Conservation (phyloP, 2,797 vertebrate species). For the Coccyzus lansbergi region DNA sequence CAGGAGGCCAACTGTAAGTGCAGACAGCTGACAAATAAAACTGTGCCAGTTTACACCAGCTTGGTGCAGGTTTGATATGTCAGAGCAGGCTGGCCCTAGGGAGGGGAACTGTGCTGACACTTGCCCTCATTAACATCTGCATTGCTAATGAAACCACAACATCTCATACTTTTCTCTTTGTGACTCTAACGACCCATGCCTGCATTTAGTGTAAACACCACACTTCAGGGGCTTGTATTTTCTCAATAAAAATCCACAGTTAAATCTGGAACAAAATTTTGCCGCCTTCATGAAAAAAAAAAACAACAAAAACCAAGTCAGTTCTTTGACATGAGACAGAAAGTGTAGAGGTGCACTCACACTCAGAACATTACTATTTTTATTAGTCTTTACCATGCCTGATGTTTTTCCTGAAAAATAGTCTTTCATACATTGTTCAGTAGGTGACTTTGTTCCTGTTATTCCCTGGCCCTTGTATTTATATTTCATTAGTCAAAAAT, state of each 20-base stretch:
- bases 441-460: neutral
- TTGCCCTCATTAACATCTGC: neutral
- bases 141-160: neutral
- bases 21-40: neutral
- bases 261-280: neutral
- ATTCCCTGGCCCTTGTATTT: neutral
- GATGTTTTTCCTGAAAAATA: neutral
- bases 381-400: neutral
- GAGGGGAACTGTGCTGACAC: neutral
- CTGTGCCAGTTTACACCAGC: neutral
- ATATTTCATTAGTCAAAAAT: conserved; percentile 15
- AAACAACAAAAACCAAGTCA: neutral
- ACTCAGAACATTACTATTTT: neutral
- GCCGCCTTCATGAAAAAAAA: neutral
- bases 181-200: neutral
- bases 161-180: neutral
- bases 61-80: neutral
- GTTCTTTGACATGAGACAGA: neutral
- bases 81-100: neutral
- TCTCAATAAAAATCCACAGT: neutral
- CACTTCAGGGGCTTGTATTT: neutral
- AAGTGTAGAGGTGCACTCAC: neutral
- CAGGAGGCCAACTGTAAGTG: neutral
- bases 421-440: neutral
- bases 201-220: neutral